Evolutionary conservation across 2,113 vertebrate species (phyloP).

Genomic region (Tachuris rubrigastra): DNA sequence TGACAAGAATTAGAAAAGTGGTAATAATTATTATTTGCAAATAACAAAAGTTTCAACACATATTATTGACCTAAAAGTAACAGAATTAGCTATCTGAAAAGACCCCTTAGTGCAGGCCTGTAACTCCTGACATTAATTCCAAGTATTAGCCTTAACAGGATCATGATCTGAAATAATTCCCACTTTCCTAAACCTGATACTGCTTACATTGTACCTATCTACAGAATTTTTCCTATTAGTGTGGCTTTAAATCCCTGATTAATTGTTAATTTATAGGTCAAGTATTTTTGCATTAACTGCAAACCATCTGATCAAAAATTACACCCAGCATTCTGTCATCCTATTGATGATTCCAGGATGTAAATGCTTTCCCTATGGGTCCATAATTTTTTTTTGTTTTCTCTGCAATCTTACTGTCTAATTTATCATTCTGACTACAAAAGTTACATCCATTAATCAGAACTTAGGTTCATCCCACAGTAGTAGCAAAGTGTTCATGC

Average conservation of each 20-base stretch:
- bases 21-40: neutral
- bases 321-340: neutral
- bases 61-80: neutral
- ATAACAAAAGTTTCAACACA: neutral
- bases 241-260: neutral
- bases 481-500: neutral
- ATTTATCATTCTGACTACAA: neutral
- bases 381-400: neutral
- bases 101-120: neutral
- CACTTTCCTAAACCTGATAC: neutral
- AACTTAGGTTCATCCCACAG: neutral
- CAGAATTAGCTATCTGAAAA: neutral
- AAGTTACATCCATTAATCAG: neutral
- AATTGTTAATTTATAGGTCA: neutral
- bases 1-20: neutral
- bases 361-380: neutral
- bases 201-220: neutral
- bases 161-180: neutral
- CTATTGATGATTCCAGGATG: neutral
- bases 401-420: neutral
- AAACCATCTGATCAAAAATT: neutral
- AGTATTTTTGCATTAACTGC: neutral
- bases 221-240: neutral
- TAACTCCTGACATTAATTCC: neutral
- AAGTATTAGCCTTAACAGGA: neutral